Evolutionary conservation across 1,140 invertebrate species (phyloP).

Genomic region (Achroia grisella): DNA sequence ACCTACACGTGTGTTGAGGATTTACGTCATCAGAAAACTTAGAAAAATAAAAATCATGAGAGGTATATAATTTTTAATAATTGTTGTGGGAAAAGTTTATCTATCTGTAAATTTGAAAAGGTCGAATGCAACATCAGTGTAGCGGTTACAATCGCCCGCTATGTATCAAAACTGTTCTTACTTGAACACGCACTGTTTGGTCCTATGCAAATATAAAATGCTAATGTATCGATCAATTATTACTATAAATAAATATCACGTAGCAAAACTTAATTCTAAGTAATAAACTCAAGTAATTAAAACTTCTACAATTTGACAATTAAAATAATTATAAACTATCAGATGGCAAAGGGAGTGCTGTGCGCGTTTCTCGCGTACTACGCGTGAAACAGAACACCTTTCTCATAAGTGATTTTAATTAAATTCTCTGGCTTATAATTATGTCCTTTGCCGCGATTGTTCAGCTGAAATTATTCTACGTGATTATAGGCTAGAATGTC

Average conservation of each 20-base stretch:
- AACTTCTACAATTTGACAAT: conserved; percentile 5
- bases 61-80: background rate
- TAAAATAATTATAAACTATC: conserved; percentile 36
- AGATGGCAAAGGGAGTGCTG: conserved; percentile 35
- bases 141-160: no score
- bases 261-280: background rate
- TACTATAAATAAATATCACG: background rate
- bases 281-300: background rate
- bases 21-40: conserved; percentile 30
- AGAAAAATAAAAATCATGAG: conserved; percentile 5
- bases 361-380: conserved; percentile 23
- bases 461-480: conserved; percentile 39
- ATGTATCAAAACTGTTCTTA: no score
- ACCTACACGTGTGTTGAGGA: conserved; percentile 37
- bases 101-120: no score
- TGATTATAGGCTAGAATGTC: conserved; percentile 51
- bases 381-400: conserved; percentile 66
- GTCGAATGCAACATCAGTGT: no score
- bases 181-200: no score
- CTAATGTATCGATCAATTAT: background rate
- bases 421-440: conserved; percentile 48
- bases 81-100: conserved; percentile 1
- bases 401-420: conserved; percentile 56
- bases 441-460: conserved; percentile 63
- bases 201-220: no score